A percentile compares a stretch with the other conserved stretches of the same genome.
These are phyloP conservation scores for Popillia japonica DNA, from an alignment of 1,140 invertebrate species.

Conservation along the genomic window DNA sequence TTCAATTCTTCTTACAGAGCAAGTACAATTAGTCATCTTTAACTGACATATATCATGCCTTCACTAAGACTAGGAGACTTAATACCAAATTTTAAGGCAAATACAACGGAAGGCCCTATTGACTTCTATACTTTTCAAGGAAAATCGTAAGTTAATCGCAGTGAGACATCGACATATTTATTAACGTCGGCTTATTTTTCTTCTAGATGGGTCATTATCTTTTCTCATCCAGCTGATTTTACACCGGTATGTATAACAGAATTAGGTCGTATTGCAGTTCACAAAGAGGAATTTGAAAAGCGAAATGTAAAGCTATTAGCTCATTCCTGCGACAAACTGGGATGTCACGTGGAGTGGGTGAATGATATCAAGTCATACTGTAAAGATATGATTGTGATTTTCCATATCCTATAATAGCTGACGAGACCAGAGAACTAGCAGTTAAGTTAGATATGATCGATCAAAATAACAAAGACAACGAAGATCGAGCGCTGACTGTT, in stretches of 20 bases:
- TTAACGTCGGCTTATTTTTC: conserved; percentile 37
- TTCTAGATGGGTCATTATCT: conserved; percentile 84
- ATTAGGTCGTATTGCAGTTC: conserved; percentile 78
- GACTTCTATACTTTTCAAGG: conserved; percentile 81
- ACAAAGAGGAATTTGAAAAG: conserved; percentile 78
- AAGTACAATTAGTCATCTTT: not conserved
- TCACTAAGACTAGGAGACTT: conserved; percentile 65
- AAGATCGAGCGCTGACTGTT: conserved; percentile 80
- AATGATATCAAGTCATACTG: conserved; percentile 83
- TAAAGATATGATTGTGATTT: conserved; percentile 72
- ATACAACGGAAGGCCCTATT: conserved; percentile 77
- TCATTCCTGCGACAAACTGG: conserved; percentile 82
- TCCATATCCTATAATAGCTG: conserved; percentile 89
- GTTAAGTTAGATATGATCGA: conserved; percentile 87
- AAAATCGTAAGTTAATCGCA: conserved; percentile 70
- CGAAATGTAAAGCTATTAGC: conserved; percentile 85
- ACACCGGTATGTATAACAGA: conserved; percentile 96
- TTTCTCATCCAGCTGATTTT: conserved; percentile 93
- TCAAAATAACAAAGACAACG: conserved; percentile 76
- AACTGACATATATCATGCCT: not conserved
- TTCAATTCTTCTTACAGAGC: too few relatives aligned
- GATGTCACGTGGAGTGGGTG: conserved; percentile 82
- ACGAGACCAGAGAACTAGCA: conserved; percentile 79
- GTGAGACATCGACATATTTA: not conserved
- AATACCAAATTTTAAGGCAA: conserved; percentile 79